Evolutionary conservation across 2,797 vertebrate species (phyloP).

Genomic region (Pseudochirops corinnae): DNA sequence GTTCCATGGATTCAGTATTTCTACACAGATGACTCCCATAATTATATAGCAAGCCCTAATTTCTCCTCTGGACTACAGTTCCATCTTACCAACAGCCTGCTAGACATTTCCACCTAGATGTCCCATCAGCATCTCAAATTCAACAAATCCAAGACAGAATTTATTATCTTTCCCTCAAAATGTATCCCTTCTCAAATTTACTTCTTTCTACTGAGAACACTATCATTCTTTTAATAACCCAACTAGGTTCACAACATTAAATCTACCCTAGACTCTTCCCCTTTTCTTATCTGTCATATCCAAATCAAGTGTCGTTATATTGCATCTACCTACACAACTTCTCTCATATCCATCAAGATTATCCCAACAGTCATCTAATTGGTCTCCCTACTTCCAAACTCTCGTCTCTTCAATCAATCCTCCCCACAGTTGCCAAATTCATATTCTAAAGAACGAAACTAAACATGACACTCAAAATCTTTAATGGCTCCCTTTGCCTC

Average conservation of each 20-base stretch:
- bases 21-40: neutral
- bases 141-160: too few relatives aligned
- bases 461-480: neutral
- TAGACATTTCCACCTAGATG: neutral
- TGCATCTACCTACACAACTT: neutral
- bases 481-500: neutral
- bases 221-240: neutral
- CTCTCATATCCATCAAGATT: neutral
- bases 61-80: neutral
- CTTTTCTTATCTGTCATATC: neutral
- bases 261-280: neutral
- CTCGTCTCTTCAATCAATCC: neutral
- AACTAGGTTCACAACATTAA: neutral
- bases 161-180: too few relatives aligned
- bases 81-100: neutral
- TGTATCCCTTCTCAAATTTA: too few relatives aligned
- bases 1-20: neutral
- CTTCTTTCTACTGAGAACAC: too few relatives aligned
- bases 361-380: neutral
- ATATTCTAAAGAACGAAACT: neutral
- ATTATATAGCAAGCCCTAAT: neutral
- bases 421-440: neutral
- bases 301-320: neutral
- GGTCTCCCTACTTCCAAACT: neutral
- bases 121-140: neutral